Percentiles rank a stretch among this genome's conserved stretches.
These are phyloP conservation scores for Allygus modestus DNA, from an alignment of 2,888 invertebrate species.

Conservation along the genomic window DNA sequence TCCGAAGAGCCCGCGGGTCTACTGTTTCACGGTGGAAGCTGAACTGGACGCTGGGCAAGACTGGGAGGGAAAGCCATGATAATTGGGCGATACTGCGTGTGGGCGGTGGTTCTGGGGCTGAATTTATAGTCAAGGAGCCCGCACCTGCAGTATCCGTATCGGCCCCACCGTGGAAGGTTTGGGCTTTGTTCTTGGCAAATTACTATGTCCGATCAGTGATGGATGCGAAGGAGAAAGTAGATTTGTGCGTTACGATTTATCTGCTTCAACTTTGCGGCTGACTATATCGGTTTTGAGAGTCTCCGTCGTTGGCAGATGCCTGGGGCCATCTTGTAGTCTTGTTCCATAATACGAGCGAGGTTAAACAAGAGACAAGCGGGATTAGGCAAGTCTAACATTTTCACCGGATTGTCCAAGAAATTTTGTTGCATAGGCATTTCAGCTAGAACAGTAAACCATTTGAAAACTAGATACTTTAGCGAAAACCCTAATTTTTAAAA, in stretches of 20 bases:
- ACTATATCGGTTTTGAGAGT: no score
- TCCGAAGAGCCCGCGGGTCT: neutral
- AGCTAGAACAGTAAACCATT: no score
- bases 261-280: no score
- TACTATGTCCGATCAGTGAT: neutral
- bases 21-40: neutral
- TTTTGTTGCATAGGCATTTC: no score
- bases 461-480: no score
- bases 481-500: no score
- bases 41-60: neutral
- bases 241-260: conserved; percentile 15
- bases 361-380: no score
- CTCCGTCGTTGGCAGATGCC: no score
- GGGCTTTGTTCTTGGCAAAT: conserved; percentile 19
- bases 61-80: conserved; percentile 35
- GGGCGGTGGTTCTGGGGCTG: neutral
- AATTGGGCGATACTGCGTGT: conserved; percentile 13
- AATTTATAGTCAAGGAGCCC: conserved; percentile 14
- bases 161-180: neutral
- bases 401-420: no score
- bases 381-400: no score
- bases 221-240: conserved; percentile 20
- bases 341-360: no score
- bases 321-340: no score
- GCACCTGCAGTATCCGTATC: conserved; percentile 35